Evolutionary conservation across 2,888 invertebrate genomes (phyloP).

Genomic region (Oscheius sp.): DNA sequence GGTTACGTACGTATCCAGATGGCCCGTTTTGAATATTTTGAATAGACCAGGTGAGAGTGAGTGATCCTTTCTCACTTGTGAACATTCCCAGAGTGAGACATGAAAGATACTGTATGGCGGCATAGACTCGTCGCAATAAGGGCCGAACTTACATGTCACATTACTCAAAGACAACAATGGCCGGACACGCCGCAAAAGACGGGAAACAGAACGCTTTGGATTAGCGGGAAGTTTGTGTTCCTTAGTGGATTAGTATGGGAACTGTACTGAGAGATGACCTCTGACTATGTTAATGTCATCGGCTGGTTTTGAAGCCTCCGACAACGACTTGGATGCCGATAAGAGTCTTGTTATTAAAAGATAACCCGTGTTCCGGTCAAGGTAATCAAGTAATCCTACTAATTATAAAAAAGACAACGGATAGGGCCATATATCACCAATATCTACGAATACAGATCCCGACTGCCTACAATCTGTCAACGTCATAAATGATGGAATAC

Average conservation of each 20-base stretch:
- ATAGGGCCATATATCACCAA: constrained; percentile 19
- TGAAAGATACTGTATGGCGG: constrained; percentile 17
- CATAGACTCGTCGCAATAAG: not conserved
- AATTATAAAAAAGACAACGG: too few relatives aligned
- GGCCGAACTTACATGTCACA: constrained; percentile 19
- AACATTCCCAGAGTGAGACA: not conserved
- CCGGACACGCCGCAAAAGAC: constrained; percentile 19
- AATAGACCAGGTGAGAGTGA: constrained; percentile 19
- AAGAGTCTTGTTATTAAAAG: constrained; percentile 29
- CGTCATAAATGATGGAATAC: constrained; percentile 18
- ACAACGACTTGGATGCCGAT: constrained; percentile 12
- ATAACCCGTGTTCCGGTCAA: constrained; percentile 25
- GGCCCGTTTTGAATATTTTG: too few relatives aligned
- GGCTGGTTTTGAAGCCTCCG: constrained; percentile 30
- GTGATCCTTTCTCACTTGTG: not conserved
- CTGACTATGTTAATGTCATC: constrained; percentile 21
- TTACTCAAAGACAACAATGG: constrained; percentile 26
- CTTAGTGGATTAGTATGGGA: not conserved
- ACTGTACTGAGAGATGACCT: constrained; percentile 6
- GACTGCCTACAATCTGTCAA: constrained; percentile 24
- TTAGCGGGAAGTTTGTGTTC: too few relatives aligned
- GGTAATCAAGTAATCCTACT: not conserved
- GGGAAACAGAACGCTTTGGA: constrained; percentile 4
- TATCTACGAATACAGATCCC: constrained; percentile 25
- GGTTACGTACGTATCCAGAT: constrained; percentile 27